A percentile compares a stretch with the other conserved stretches of the same genome.
Conservation (phyloP, 2,888 invertebrate species). For the Troglohyphantes excavatus region DNA sequence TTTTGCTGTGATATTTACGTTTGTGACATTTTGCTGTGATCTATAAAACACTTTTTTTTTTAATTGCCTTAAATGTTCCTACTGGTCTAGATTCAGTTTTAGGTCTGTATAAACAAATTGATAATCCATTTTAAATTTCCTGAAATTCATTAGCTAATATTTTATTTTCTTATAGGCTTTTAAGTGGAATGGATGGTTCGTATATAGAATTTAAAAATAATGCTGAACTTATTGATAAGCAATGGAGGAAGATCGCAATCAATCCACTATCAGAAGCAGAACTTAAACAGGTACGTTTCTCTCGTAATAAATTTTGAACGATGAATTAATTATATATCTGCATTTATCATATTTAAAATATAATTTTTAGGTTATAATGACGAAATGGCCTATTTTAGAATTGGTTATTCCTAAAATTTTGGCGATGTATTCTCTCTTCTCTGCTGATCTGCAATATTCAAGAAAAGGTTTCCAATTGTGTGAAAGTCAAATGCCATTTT, state of each 20-base stretch:
- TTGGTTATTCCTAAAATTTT: slow-evolving; percentile 90
- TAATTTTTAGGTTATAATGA: slow-evolving; percentile 81
- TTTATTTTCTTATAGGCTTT: slow-evolving; percentile 39
- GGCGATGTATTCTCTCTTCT: slow-evolving; percentile 88
- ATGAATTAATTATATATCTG: neutral
- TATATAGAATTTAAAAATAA: slow-evolving; percentile 80
- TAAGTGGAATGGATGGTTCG: slow-evolving; percentile 49
- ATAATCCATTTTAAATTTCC: too few species aligned
- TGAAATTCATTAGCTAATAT: too few species aligned
- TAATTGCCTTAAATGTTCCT: too few species aligned
- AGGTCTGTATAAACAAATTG: too few species aligned
- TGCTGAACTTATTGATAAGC: slow-evolving; percentile 88
- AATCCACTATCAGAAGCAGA: slow-evolving; percentile 90
- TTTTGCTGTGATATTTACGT: too few species aligned
- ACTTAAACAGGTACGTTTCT: slow-evolving; percentile 86
- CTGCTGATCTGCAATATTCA: slow-evolving; percentile 13
- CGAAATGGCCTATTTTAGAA: slow-evolving; percentile 87
- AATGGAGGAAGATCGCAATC: slow-evolving; percentile 91
- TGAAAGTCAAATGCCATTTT: neutral
- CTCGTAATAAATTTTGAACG: neutral
- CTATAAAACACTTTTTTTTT: too few species aligned
- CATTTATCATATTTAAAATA: slow-evolving; percentile 3
- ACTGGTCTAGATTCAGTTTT: too few species aligned
- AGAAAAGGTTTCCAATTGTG: neutral
- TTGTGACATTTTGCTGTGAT: too few species aligned